These are phyloP conservation scores for Macropodus opercularis DNA, from an alignment of 2,797 vertebrate genomes.

Conservation along the genomic window DNA sequence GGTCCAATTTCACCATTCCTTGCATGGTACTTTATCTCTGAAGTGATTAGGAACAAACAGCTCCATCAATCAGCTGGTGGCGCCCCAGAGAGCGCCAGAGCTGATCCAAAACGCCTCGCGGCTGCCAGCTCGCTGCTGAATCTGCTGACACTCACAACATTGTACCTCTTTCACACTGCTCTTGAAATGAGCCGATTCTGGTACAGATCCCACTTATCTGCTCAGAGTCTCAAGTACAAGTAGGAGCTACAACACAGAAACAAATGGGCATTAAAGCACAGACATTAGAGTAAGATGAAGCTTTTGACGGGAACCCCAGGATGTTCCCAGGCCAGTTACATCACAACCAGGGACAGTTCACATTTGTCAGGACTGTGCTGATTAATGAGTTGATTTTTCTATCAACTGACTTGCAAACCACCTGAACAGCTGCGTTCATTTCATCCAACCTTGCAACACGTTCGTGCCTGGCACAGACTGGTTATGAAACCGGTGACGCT, in stretches of 20 bases:
- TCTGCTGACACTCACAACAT: conserved; percentile 45
- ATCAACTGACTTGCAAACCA: background rate
- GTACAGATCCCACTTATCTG: conserved; percentile 8
- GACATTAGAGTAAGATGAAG: conserved; percentile 1
- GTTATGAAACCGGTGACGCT: too few species aligned
- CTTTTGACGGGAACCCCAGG: too few species aligned
- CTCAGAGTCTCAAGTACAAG: conserved; percentile 16
- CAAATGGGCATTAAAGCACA: conserved; percentile 3
- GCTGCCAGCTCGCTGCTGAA: conserved; percentile 49
- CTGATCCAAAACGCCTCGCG: conserved; percentile 52
- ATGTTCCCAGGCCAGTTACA: too few species aligned
- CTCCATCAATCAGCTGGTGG: conserved; percentile 65
- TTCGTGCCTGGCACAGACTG: background rate
- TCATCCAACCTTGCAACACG: background rate
- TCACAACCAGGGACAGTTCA: too few species aligned
- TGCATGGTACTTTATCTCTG: conserved; percentile 53
- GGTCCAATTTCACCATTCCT: conserved; percentile 37
- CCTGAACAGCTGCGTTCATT: background rate
- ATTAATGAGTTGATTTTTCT: too few species aligned
- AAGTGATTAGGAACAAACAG: conserved; percentile 59
- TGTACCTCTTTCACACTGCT: conserved; percentile 24
- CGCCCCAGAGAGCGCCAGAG: conserved; percentile 49
- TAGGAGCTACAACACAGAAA: conserved; percentile 1
- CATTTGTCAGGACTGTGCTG: too few species aligned
- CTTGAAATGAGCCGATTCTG: conserved; percentile 27